Evolutionary conservation across 1,140 invertebrate genomes (phyloP), one percentile per base, ranked within the genome.

Genomic region (Sitophilus oryzae): DNA sequence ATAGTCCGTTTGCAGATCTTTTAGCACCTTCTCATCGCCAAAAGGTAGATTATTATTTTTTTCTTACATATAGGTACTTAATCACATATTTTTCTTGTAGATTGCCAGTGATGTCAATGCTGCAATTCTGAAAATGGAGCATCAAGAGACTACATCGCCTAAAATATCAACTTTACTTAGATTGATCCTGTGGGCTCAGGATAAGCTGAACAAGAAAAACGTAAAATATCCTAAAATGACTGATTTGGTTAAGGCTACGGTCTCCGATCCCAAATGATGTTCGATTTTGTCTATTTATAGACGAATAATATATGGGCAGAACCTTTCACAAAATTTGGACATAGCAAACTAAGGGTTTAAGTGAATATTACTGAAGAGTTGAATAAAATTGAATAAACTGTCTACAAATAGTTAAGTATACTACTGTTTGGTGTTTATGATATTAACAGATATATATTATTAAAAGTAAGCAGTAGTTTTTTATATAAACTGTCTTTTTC

Each of bases 31-130:
- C 91, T 21, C 92, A 96, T 68, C 79, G 93, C 63, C 92, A 98
- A 75, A 96, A 96, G 80, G 91, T 91, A 73, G 69, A 36, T 34
- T 61, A 50, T 18, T 34, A 16, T 8, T 37, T 23, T 11, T 35
- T 11, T 25, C 36, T 45, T 4, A 48, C 22, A 18, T 18, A 11
- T 42, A 18, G 15, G n/a, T n/a, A n/a, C 36, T 37, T 3, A 37
- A 9, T 34, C 2, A 15, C 22, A 14, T 44, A 25, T 51, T 55
- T 61, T 63, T 47, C 63, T 76, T 75, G 19, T 66, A 94, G 89
- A 91, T 98, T 67, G 94, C 95, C 10, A 95, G 92, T 77, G 93
- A 98, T 78, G 75, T 98, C 5, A 98, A 98, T 76, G 91, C 93
- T 53, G 93, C 94, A 2, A 96, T 98, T 62, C 75, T 98, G 19